A percentile compares a stretch with the other conserved stretches of the same genome.
Conservation (phyloP, 2,888 invertebrate genomes). For the Melanchra persicariae region DNA sequence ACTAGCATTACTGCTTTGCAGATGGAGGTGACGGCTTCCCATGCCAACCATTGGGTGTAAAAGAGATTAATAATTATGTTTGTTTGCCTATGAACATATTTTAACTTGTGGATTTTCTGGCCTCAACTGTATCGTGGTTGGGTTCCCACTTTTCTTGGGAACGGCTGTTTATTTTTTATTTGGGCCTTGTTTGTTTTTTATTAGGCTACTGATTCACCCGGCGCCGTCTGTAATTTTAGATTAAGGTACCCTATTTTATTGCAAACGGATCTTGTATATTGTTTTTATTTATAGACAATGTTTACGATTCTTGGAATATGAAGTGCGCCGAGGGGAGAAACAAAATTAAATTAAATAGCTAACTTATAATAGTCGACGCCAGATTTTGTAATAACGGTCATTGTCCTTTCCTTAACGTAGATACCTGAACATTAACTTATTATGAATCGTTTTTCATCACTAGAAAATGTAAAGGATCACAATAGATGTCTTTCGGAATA, state of each 20-base stretch:
- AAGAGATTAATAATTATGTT: not conserved
- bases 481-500: no score
- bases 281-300: slow-evolving; percentile 41
- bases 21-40: no score
- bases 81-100: not conserved
- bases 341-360: not conserved
- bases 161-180: slow-evolving; percentile 61
- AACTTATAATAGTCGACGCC: not conserved
- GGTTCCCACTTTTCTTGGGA: slow-evolving; percentile 30
- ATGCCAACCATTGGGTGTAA: no score
- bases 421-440: no score
- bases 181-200: slow-evolving; percentile 60
- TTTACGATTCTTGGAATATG: slow-evolving; percentile 24
- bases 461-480: no score
- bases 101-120: slow-evolving; percentile 19
- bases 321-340: not conserved
- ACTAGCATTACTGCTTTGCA: no score
- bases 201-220: slow-evolving; percentile 62
- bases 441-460: no score
- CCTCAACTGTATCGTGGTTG: slow-evolving; percentile 5
- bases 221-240: slow-evolving; percentile 55
- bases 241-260: slow-evolving; percentile 54
- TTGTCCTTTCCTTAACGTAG: no score
- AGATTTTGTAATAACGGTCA: no score
- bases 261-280: slow-evolving; percentile 35